A percentile compares a stretch with the other conserved stretches of the same genome.
Evolutionary conservation across 2,797 vertebrate genomes (phyloP).

Genomic region (Kryptopterus vitreolus): DNA sequence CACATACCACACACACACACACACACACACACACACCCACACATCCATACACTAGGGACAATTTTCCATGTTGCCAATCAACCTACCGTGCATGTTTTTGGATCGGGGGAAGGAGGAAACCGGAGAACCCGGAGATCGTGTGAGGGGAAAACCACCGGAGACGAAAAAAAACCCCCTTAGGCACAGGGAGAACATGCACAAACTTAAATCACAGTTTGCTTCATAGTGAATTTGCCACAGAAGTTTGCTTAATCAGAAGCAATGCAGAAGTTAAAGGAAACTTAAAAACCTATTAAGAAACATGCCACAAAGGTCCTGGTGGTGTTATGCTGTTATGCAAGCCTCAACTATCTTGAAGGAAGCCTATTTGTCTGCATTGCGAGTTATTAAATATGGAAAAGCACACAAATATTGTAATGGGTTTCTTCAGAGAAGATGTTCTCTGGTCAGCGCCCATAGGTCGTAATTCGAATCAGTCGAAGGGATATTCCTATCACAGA

Average conservation of each 20-base stretch:
- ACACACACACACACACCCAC: too few relatives aligned
- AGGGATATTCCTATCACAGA: slow-evolving; percentile 33
- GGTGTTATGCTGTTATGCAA: slow-evolving; percentile 21
- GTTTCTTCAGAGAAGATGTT: slow-evolving; percentile 17
- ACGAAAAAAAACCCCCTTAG: too few relatives aligned
- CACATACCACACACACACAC: too few relatives aligned
- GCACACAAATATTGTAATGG: slow-evolving; percentile 22
- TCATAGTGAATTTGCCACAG: neutral
- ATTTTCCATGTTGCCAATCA: too few relatives aligned
- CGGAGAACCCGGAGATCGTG: too few relatives aligned
- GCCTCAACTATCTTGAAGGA: slow-evolving; percentile 9
- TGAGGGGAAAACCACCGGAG: too few relatives aligned
- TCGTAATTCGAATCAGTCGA: slow-evolving; percentile 40
- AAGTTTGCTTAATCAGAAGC: neutral
- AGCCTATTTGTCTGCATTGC: slow-evolving; percentile 2
- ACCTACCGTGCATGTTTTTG: too few relatives aligned
- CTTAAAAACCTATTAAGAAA: neutral
- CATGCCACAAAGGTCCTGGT: neutral
- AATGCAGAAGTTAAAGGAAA: neutral
- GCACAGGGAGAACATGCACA: too few relatives aligned
- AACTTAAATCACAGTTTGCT: neutral
- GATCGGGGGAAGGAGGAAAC: too few relatives aligned
- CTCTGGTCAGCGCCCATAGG: slow-evolving; percentile 23
- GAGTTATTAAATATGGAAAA: slow-evolving; percentile 1
- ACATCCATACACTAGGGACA: too few relatives aligned